Percentiles rank a stretch among this genome's conserved stretches.
phyloP scores from a whole-genome alignment of 2,797 vertebrate genomes.

The Scomberomorus guttatus region DNA sequence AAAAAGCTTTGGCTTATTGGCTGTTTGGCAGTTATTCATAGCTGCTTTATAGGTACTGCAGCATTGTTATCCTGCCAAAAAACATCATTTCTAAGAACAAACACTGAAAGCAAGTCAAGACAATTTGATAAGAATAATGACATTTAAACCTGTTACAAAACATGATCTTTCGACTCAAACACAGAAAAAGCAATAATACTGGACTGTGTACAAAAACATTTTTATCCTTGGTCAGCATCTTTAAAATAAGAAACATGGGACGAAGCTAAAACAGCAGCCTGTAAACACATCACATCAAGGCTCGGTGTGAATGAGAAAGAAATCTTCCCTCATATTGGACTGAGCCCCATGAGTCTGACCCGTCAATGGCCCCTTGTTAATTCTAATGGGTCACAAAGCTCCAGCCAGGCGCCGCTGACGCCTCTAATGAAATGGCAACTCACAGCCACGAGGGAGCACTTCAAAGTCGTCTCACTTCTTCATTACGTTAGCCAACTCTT shows the following conservation, averaged over 20 bases:
- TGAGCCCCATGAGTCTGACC: constrained; percentile 76
- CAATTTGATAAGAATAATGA: neutral
- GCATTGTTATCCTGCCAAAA: neutral
- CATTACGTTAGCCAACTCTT: constrained; percentile 73
- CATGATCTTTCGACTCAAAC: neutral
- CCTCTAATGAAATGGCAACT: constrained; percentile 85
- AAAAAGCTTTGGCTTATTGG: neutral
- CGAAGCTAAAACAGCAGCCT: constrained; percentile 13
- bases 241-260: constrained; percentile 38
- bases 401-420: constrained; percentile 79
- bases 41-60: constrained; percentile 6
- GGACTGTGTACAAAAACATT: neutral
- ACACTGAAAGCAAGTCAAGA: neutral
- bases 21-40: neutral
- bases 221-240: neutral
- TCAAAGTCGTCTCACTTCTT: constrained; percentile 80
- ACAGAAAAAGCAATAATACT: neutral
- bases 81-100: neutral
- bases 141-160: neutral
- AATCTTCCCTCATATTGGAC: constrained; percentile 57
- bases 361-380: constrained; percentile 82
- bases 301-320: constrained; percentile 55
- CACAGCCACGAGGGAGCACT: constrained; percentile 75
- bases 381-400: constrained; percentile 85
- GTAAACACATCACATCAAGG: constrained; percentile 60